A percentile compares a stretch with the other conserved stretches of the same genome.
phyloP scores from a whole-genome alignment of 2,888 invertebrate genomes.

The Ormia ochracea region DNA sequence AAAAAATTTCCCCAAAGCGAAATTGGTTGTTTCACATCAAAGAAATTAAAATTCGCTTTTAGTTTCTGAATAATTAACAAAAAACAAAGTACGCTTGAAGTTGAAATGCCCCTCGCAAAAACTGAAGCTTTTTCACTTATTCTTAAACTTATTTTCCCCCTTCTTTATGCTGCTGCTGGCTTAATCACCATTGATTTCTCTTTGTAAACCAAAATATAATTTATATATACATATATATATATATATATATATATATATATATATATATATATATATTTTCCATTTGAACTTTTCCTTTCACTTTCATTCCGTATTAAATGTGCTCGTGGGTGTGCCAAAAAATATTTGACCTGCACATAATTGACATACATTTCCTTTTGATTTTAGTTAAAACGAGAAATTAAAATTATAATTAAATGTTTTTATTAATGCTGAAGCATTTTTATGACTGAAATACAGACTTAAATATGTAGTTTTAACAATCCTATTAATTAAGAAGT shows the following conservation, averaged over 20 bases:
- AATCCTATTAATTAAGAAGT: constrained; percentile 19
- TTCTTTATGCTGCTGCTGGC: not conserved
- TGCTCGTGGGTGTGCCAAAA: constrained; percentile 45
- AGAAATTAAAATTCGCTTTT: too few relatives aligned
- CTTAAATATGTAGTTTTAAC: not conserved
- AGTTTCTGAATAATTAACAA: too few relatives aligned
- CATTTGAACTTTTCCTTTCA: not conserved
- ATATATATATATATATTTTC: too few relatives aligned
- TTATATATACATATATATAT: too few relatives aligned
- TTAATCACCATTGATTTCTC: not conserved
- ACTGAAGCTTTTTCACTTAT: not conserved
- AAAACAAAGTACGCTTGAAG: too few relatives aligned
- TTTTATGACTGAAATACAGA: not conserved
- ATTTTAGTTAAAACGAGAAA: constrained; percentile 1
- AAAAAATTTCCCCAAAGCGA: too few relatives aligned
- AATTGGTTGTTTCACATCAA: too few relatives aligned
- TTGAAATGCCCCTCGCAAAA: too few relatives aligned
- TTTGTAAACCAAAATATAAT: not conserved
- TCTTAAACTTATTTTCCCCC: not conserved
- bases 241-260: too few relatives aligned
- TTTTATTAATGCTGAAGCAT: constrained; percentile 3
- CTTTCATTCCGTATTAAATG: constrained; percentile 31
- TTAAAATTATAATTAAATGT: constrained; percentile 3
- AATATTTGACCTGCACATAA: constrained; percentile 45
- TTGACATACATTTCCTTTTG: constrained; percentile 43